These are phyloP conservation scores for Chlorospingus semifuscus DNA, from an alignment of 2,797 vertebrate species.

Conservation along the genomic window DNA sequence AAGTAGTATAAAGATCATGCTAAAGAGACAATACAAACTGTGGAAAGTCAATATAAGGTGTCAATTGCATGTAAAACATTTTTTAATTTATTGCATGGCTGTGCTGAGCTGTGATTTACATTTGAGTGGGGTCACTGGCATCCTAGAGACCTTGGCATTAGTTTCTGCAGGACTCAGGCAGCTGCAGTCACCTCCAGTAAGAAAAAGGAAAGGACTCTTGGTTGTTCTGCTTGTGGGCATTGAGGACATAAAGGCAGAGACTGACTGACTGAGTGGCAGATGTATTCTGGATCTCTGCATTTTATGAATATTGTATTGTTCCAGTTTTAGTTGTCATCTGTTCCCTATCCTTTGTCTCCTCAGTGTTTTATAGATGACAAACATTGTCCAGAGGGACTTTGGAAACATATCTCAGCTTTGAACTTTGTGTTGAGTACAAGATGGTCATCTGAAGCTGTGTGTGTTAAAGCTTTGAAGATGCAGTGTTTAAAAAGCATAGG, in stretches of 20 bases:
- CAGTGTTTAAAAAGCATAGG: not conserved
- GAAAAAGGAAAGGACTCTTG: not conserved
- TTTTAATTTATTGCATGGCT: not conserved
- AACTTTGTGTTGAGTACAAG: not conserved
- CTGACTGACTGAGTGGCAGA: not conserved
- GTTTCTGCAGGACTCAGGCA: not conserved
- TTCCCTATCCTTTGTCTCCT: not conserved
- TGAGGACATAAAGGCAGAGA: not conserved
- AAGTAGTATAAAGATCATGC: not conserved
- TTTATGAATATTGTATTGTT: not conserved
- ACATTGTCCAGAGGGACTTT: not conserved
- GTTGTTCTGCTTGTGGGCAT: not conserved
- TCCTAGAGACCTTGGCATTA: not conserved
- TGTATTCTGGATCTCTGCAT: not conserved
- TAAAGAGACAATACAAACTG: not conserved
- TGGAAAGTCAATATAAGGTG: not conserved
- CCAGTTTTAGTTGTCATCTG: constrained; percentile 5
- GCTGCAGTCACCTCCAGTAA: not conserved
- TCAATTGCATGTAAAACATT: not conserved
- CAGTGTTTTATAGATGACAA: not conserved
- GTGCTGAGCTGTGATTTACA: not conserved
- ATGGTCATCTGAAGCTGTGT: not conserved
- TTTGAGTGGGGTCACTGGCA: not conserved
- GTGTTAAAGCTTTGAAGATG: not conserved
- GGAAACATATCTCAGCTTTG: not conserved